Conservation (phyloP, 53 echinoderm and acorn worm species). For the Echinarachnius parma region DNA sequence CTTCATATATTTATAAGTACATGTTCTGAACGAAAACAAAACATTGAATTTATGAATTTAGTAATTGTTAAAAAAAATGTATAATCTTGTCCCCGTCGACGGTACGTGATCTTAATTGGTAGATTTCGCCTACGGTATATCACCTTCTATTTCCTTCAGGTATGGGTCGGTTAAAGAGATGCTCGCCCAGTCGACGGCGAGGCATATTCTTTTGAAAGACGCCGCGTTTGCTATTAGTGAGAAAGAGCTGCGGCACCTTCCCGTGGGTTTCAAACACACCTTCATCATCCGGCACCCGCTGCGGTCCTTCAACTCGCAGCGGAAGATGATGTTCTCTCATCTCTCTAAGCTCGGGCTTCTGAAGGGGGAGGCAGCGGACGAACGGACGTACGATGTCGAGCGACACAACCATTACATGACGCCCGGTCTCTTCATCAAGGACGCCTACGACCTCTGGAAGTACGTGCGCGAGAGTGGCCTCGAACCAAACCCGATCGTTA, state of each 20-base stretch:
- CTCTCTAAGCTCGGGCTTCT: slow-evolving; percentile 14
- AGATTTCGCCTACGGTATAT: too few species aligned
- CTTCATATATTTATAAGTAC: too few species aligned
- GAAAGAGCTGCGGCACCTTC: slow-evolving; percentile 1
- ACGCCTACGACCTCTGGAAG: slow-evolving; percentile 23
- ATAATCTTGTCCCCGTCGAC: too few species aligned
- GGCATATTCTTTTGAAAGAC: slow-evolving; percentile 14
- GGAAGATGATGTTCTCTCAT: slow-evolving; percentile 13
- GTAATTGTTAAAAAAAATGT: too few species aligned
- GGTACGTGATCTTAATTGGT: too few species aligned
- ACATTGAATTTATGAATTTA: too few species aligned
- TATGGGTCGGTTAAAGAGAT: not conserved
- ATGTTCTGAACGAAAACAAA: too few species aligned
- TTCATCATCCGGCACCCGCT: slow-evolving; percentile 10
- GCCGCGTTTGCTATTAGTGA: slow-evolving; percentile 1
- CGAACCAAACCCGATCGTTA: slow-evolving; percentile 14
- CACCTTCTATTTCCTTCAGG: not conserved
- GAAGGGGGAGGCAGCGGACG: slow-evolving; percentile 5
- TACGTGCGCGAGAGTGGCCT: slow-evolving; percentile 16
- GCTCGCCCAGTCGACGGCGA: not conserved
- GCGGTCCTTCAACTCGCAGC: slow-evolving; percentile 22
- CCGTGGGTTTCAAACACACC: slow-evolving; percentile 12
- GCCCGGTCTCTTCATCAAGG: slow-evolving; percentile 22
- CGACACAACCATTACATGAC: slow-evolving; percentile 17
- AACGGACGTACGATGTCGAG: slow-evolving; percentile 25